phyloP scores from a whole-genome alignment of 1,140 invertebrate genomes.

The Calephelis nemesis region DNA sequence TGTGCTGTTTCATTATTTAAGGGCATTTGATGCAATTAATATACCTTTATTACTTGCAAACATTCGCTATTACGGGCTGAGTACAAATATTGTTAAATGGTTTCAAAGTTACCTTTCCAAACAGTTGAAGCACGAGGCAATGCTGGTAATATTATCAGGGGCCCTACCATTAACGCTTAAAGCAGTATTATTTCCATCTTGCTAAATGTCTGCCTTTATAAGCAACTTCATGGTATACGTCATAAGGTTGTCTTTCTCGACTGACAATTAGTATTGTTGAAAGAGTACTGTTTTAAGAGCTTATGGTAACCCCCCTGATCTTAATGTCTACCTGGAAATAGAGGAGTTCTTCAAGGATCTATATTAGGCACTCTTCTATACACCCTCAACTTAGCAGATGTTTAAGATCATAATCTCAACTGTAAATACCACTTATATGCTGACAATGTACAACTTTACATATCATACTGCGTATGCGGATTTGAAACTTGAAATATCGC shows the following conservation, averaged over 20 bases:
- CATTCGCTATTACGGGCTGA: not conserved
- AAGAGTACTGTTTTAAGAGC: too few species aligned
- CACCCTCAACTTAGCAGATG: not conserved
- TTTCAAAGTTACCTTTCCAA: not conserved
- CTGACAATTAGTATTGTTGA: too few species aligned
- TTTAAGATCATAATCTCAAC: not conserved
- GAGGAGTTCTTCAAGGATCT: not conserved
- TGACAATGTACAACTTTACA: not conserved
- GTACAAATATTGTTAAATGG: not conserved
- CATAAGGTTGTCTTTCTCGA: too few species aligned
- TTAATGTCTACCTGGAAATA: not conserved
- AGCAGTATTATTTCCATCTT: too few species aligned
- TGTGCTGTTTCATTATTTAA: not conserved
- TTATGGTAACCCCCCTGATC: too few species aligned
- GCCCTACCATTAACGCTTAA: too few species aligned
- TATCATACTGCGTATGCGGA: not conserved
- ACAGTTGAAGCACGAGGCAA: not conserved
- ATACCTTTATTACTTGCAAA: not conserved
- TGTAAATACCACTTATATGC: not conserved
- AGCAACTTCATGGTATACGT: too few species aligned
- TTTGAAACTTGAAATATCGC: not conserved
- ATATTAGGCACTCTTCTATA: not conserved
- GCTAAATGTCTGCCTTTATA: too few species aligned
- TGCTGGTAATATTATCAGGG: not conserved
- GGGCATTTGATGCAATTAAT: constrained; percentile 4